A percentile compares a stretch with the other conserved stretches of the same genome.
Conservation (phyloP, 2,888 invertebrate genomes). For the Biston betularia region DNA sequence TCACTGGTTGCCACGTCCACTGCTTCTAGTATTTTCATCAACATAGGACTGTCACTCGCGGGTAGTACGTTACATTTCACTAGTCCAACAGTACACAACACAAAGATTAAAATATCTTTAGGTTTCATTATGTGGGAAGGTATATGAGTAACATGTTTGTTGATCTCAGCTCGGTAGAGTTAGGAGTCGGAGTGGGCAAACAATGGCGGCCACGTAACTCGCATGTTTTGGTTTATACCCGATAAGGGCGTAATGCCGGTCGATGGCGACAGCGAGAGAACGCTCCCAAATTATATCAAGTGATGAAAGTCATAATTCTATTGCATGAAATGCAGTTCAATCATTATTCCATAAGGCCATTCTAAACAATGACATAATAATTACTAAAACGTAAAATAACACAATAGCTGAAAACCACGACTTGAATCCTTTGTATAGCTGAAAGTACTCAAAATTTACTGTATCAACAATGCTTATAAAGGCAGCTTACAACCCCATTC, state of each 20-base stretch:
- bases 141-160: slow-evolving; percentile 64
- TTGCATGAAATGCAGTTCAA: no score
- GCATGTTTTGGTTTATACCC: slow-evolving; percentile 63
- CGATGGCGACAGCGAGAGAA: slow-evolving; percentile 10
- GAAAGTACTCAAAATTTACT: neutral
- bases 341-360: no score
- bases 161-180: slow-evolving; percentile 38
- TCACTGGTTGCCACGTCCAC: slow-evolving; percentile 68
- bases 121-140: slow-evolving; percentile 62
- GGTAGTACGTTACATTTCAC: slow-evolving; percentile 31
- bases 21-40: slow-evolving; percentile 65
- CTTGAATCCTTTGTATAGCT: neutral
- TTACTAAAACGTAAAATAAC: neutral
- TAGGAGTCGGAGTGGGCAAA: slow-evolving; percentile 53
- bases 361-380: neutral
- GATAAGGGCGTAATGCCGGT: slow-evolving; percentile 38
- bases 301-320: neutral
- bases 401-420: neutral
- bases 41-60: slow-evolving; percentile 58
- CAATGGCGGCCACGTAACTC: slow-evolving; percentile 60
- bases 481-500: no score
- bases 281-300: neutral
- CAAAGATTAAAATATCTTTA: slow-evolving; percentile 28
- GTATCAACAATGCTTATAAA: no score
- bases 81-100: slow-evolving; percentile 32